Conservation (phyloP, 2,888 invertebrate species). For the Muschampia staudingeri region DNA sequence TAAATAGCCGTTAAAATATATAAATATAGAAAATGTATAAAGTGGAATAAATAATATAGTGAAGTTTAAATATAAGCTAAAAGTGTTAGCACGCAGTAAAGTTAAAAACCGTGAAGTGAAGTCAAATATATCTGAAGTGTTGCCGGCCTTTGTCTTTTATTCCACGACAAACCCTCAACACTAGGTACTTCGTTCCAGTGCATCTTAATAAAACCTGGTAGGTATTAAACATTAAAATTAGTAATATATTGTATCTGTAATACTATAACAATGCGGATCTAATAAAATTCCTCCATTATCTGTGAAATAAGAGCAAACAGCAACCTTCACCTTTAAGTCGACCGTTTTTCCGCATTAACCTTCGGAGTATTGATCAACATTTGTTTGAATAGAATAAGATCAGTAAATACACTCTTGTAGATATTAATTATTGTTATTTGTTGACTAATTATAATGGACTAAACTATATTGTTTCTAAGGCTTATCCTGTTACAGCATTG, state of each 20-base stretch:
- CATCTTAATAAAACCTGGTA: no score
- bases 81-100: no score
- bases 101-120: no score
- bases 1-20: no score
- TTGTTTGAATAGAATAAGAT: background rate
- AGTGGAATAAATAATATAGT: no score
- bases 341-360: conserved; percentile 42
- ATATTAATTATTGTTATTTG: background rate
- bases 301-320: background rate
- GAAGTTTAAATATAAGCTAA: no score
- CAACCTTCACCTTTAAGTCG: conserved; percentile 36
- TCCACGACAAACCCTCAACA: no score
- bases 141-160: no score
- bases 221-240: background rate
- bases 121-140: no score
- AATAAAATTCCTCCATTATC: background rate
- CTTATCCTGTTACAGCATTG: background rate
- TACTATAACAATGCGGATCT: conserved; percentile 18
- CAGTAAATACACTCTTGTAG: background rate
- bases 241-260: background rate
- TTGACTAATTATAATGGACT: background rate
- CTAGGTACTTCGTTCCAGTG: background rate
- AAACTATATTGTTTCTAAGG: background rate
- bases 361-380: conserved; percentile 32
- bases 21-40: no score